These are phyloP conservation scores for Poeciliopsis presidionis DNA, from an alignment of 2,797 vertebrate species.

Conservation along the genomic window DNA sequence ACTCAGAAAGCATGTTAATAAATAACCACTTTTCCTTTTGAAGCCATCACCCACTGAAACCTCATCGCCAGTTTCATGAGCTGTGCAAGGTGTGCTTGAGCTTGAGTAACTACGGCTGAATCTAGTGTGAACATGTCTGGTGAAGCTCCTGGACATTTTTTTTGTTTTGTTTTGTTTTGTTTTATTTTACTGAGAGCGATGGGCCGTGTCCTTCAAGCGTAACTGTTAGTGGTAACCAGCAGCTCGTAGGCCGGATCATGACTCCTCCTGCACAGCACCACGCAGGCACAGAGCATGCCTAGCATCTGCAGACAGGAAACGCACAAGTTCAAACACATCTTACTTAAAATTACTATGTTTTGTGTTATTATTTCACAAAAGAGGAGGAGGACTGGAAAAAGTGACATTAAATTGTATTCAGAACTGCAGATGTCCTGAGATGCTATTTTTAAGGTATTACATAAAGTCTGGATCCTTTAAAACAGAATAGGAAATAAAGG, in stretches of 20 bases:
- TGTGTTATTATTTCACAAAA: background rate
- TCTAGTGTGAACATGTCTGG: slow-evolving; percentile 69
- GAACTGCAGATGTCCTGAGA: background rate
- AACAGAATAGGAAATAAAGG: background rate
- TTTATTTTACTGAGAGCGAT: slow-evolving; percentile 56
- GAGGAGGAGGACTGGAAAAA: background rate
- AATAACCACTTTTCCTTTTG: slow-evolving; percentile 62
- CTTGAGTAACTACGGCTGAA: slow-evolving; percentile 79
- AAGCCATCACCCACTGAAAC: slow-evolving; percentile 49
- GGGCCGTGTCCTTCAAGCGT: slow-evolving; percentile 82
- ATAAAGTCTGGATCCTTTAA: background rate
- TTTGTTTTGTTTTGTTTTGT: background rate
- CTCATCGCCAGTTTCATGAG: slow-evolving; percentile 77
- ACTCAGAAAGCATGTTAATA: slow-evolving; percentile 73
- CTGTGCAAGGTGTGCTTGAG: slow-evolving; percentile 83
- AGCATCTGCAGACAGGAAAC: slow-evolving; percentile 84
- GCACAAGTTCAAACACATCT: background rate
- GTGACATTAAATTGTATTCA: background rate
- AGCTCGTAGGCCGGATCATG: slow-evolving; percentile 95
- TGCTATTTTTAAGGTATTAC: background rate
- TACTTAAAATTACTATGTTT: background rate
- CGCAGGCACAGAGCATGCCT: slow-evolving; percentile 96
- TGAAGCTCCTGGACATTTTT: slow-evolving; percentile 69
- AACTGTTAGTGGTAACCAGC: slow-evolving; percentile 94
- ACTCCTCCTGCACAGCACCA: slow-evolving; percentile 94